A percentile compares a stretch with the other conserved stretches of the same genome.
phyloP scores from a whole-genome alignment of 2,797 vertebrate genomes.

The Danio kyathit region DNA sequence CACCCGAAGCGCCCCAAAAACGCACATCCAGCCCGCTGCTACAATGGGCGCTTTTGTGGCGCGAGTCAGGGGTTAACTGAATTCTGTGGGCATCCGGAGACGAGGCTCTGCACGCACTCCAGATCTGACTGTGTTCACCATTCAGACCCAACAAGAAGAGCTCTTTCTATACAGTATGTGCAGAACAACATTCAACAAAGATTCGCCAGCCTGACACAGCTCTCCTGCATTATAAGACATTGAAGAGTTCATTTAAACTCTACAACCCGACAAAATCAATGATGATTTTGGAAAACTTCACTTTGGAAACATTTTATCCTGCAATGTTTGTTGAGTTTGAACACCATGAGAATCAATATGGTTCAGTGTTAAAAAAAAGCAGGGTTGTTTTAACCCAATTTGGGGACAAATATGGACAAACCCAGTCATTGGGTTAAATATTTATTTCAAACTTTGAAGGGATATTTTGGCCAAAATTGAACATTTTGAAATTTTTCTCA shows the following conservation, averaged over 20 bases:
- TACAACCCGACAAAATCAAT: background rate
- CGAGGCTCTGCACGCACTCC: conserved; percentile 59
- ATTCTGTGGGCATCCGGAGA: conserved; percentile 69
- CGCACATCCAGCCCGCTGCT: conserved; percentile 64
- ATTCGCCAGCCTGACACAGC: conserved; percentile 49
- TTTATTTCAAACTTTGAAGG: too few species aligned
- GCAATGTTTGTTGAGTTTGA: conserved; percentile 5
- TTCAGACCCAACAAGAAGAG: conserved; percentile 59
- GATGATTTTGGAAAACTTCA: conserved; percentile 1
- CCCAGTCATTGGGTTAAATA: too few species aligned
- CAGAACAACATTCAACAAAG: conserved; percentile 56
- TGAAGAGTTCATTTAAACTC: conserved; percentile 5
- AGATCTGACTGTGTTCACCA: conserved; percentile 57
- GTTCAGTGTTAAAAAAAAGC: too few species aligned
- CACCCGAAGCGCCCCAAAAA: conserved; percentile 72
- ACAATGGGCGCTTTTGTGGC: conserved; percentile 79
- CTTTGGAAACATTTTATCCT: background rate
- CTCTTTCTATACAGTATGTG: conserved; percentile 53
- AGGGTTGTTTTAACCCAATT: too few species aligned
- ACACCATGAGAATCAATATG: conserved; percentile 7
- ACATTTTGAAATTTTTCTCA: too few species aligned
- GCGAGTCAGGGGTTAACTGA: conserved; percentile 74
- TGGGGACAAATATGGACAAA: too few species aligned
- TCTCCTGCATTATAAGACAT: conserved; percentile 36
- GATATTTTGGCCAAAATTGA: too few species aligned